Evolutionary conservation across 2,797 vertebrate species (phyloP).

Genomic region (Lates japonicus): DNA sequence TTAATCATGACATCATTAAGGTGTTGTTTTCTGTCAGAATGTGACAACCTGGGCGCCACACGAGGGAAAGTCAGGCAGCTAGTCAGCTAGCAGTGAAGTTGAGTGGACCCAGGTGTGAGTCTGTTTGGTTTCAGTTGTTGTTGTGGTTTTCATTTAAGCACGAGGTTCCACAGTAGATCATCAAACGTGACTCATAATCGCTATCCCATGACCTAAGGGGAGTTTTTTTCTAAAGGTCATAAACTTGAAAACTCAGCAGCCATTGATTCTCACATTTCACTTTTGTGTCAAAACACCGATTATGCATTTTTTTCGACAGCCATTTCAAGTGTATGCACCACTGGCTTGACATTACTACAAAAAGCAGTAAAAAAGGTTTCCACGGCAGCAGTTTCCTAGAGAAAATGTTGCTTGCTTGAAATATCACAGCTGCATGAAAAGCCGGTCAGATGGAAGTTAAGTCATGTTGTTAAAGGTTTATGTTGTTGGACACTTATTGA

Average conservation of each 20-base stretch:
- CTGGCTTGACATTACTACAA: background rate
- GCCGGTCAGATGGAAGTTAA: no score
- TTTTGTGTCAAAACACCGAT: background rate
- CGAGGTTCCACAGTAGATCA: background rate
- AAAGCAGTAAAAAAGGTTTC: background rate
- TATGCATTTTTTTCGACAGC: background rate
- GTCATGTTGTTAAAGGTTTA: background rate
- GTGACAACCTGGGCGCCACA: background rate
- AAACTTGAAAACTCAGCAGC: background rate
- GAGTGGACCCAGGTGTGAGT: background rate
- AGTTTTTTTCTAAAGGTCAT: background rate
- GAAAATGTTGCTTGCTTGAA: background rate
- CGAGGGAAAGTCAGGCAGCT: background rate
- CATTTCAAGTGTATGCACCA: background rate
- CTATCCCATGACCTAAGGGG: background rate
- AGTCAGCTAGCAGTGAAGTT: background rate
- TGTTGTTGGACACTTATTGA: background rate
- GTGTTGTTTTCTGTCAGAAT: background rate
- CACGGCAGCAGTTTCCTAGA: background rate
- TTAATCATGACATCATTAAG: slow-evolving; percentile 21
- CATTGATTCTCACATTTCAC: background rate
- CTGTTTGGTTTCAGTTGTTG: slow-evolving; percentile 28
- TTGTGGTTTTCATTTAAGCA: slow-evolving; percentile 16
- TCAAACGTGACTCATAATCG: slow-evolving; percentile 12
- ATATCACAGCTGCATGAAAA: background rate